Evolutionary conservation across 2,888 invertebrate species (phyloP), one percentile per base, ranked within the genome.

Genomic region (Sinohyriopsis cumingii): DNA sequence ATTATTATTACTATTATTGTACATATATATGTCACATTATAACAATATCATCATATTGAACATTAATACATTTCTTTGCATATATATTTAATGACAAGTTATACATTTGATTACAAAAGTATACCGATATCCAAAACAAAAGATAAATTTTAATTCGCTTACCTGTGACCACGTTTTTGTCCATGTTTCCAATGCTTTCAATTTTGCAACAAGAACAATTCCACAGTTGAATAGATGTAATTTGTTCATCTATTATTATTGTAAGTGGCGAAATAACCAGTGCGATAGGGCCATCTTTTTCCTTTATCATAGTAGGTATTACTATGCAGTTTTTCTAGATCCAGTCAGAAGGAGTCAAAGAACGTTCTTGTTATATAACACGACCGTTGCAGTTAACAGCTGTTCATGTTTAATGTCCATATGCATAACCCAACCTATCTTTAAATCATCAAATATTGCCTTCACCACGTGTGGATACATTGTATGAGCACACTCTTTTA

Each of bases 281-380:
- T 55, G 69, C 65, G 4, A 71, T 67, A 12, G 55, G 54, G 6
- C 45, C 55, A 9, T 24, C 3, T 25, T 25, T 65, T 28, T 63
- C 55, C 28, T n/a, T 56, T 15, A 61, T 20, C 5, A 68, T 68
- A 15, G 59, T 18, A 45, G 67, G 63, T 28, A 62, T 54, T 20
- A 71, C 63, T 55, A 73, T 67, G n/a, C 68, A 68, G 20, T 68
- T 63, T 73, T 73, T 56, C 72, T 69, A 55, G 61, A 73, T 9
- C 64, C 72, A 25, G 66, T 69, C 5, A 65, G 64, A 18, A 69
- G 54, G 18, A 73, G 62, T 3, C 72, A 55, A 19, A 73, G 24
- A 53, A 63, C 66, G 33, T 67, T 66, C n/a, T 22, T 61, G 15
- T 63, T 62, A 61, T 61, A 59, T 24, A 63, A 1, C 19, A 69